Evolutionary conservation across 2,888 invertebrate genomes (phyloP), one percentile per base, ranked within the genome.

Genomic region (Mythimna impura): DNA sequence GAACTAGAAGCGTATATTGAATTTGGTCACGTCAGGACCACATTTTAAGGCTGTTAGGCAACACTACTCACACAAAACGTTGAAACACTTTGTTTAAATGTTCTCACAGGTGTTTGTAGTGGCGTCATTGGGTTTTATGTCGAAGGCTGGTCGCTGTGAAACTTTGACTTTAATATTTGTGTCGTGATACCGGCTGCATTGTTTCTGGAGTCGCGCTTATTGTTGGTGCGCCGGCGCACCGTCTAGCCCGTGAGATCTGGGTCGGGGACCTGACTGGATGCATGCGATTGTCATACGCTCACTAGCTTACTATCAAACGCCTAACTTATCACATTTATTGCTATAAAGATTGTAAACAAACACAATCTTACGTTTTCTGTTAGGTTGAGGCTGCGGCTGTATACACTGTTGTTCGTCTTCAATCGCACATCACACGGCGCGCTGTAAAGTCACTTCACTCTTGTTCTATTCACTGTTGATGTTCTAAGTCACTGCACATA

Each of bases 301-400:
- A 78, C 82, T 76, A 74, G 83, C 71, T 76, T 79, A 81, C 66
- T 85, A 83, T 84, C 83, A 74, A 83, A 78, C 86, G 72, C 78
- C 78, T 79, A 86, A 76, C 64, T 66, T 70, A 77, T 69, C 64
- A 71, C 76, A 63, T 62, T 75, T 80, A 80, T 67, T 72, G 81
- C 63, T 74, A 81, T 82, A 82, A 66, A 74, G 78, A 78, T 86
- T 86, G 87, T 90, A 89, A 91, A 90, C 89, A 92, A 93, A 91
- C 92, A 91, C 91, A 90, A 91, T 91, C 96, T 96, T 96, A 96
- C 96, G 91, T 96, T 96, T 92, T 89, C 85, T 89, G 89, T 91
- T 93, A 89, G 94, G 96, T 91, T 92, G 96, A 95, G 94, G 95
- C 96, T 95, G 96, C 96, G 91, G 92, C 93, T 91, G 88, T 89